Conservation (phyloP, 2,113 vertebrate species). For the Todiramphus saurophagus region DNA sequence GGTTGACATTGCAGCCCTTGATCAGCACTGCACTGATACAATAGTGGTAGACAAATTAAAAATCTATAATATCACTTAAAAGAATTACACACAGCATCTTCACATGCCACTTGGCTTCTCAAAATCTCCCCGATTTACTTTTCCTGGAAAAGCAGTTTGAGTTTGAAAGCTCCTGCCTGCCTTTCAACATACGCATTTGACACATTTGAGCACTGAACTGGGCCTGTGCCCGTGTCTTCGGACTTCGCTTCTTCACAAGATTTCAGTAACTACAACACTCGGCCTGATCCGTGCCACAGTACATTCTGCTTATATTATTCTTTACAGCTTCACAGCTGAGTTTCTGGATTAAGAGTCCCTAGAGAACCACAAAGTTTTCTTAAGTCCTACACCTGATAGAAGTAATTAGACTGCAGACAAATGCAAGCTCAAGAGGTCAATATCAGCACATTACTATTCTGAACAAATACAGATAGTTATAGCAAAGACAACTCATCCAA, state of each 20-base stretch:
- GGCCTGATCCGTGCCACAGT: background rate
- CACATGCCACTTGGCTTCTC: background rate
- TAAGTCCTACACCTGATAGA: background rate
- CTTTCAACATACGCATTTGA: background rate
- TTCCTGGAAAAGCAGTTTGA: background rate
- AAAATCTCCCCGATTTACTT: background rate
- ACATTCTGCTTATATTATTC: background rate
- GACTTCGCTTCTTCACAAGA: background rate
- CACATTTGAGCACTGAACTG: background rate
- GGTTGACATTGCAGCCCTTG: background rate
- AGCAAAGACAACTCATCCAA: background rate
- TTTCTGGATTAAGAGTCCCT: background rate
- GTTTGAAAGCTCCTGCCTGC: background rate
- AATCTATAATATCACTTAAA: fast-evolving
- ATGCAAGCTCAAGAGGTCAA: fast-evolving
- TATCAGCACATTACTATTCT: background rate
- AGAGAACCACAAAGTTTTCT: background rate
- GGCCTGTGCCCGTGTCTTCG: background rate
- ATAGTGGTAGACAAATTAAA: fast-evolving
- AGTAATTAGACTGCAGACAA: background rate
- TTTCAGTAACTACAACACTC: background rate
- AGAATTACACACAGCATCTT: background rate
- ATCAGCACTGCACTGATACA: background rate
- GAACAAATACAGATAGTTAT: background rate
- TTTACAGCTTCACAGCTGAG: background rate